These are phyloP conservation scores for Pungitius pungitius DNA, from an alignment of 2,113 vertebrate species.

Conservation along the genomic window DNA sequence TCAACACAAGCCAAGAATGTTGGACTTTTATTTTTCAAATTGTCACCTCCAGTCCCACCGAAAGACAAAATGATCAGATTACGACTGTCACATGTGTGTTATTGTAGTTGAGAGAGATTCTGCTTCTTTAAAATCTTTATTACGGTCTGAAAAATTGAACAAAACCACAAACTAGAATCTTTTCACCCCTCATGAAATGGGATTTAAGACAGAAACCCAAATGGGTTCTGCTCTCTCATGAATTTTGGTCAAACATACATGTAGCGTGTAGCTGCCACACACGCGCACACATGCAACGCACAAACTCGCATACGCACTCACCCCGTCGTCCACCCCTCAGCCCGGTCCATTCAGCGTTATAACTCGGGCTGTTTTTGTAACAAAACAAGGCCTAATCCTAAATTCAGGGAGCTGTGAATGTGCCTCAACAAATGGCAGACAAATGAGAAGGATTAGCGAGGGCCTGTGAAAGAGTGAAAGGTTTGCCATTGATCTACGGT, in stretches of 20 bases:
- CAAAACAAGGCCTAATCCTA: conserved; percentile 84
- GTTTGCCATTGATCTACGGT: conserved; percentile 83
- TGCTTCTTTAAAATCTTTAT: not conserved
- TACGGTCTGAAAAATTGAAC: not conserved
- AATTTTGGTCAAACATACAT: conserved; percentile 42
- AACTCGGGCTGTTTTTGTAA: conserved; percentile 83
- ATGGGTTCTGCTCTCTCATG: conserved; percentile 13
- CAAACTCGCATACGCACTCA: conserved; percentile 58
- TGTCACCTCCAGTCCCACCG: not conserved
- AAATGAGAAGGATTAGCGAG: conserved; percentile 82
- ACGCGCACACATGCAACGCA: conserved; percentile 51
- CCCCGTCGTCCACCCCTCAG: conserved; percentile 64
- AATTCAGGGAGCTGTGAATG: conserved; percentile 82
- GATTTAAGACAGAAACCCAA: not conserved
- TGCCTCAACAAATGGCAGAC: conserved; percentile 82
- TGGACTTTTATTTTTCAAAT: not conserved
- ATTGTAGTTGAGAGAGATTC: not conserved
- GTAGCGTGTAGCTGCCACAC: conserved; percentile 41
- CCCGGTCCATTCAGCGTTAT: conserved; percentile 75
- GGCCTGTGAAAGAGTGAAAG: conserved; percentile 79
- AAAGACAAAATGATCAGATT: not conserved
- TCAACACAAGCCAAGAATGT: not conserved
- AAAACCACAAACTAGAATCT: not conserved
- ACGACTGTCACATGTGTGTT: not conserved
- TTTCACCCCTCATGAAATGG: not conserved